Conservation (phyloP, 2,113 vertebrate species). For the Amphilophus citrinellus region DNA sequence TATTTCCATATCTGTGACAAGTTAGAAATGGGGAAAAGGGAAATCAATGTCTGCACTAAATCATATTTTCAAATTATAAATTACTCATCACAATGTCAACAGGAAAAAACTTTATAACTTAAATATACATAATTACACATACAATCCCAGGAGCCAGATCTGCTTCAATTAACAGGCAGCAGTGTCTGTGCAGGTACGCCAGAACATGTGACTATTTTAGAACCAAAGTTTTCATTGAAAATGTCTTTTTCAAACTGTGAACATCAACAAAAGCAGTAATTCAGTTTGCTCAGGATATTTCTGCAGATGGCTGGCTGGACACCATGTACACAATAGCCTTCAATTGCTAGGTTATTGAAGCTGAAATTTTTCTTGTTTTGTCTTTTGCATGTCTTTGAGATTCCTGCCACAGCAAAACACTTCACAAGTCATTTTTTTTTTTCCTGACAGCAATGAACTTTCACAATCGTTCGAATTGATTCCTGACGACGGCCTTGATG, state of each 20-base stretch:
- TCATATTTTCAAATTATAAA: background rate
- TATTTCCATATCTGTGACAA: background rate
- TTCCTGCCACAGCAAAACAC: constrained; percentile 13
- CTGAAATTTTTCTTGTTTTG: background rate
- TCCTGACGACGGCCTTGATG: background rate
- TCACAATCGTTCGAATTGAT: background rate
- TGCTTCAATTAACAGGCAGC: constrained; percentile 15
- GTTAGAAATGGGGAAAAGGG: background rate
- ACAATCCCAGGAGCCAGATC: constrained; percentile 25
- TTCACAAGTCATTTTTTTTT: background rate
- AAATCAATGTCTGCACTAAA: background rate
- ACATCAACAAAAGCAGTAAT: background rate
- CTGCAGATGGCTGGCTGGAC: constrained; percentile 2
- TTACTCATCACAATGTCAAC: constrained; percentile 14
- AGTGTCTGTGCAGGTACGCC: constrained; percentile 4
- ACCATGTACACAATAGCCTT: background rate
- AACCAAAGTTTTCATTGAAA: background rate
- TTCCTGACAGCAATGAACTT: background rate
- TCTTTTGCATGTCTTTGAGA: background rate
- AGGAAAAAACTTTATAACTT: constrained; percentile 42
- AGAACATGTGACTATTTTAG: background rate
- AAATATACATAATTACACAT: constrained; percentile 61
- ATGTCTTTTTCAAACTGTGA: background rate
- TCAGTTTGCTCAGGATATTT: background rate
- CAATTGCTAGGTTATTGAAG: constrained; percentile 15